Evolutionary conservation across 2,888 invertebrate species (phyloP).

Genomic region (Eudasyphora cyanicolor): DNA sequence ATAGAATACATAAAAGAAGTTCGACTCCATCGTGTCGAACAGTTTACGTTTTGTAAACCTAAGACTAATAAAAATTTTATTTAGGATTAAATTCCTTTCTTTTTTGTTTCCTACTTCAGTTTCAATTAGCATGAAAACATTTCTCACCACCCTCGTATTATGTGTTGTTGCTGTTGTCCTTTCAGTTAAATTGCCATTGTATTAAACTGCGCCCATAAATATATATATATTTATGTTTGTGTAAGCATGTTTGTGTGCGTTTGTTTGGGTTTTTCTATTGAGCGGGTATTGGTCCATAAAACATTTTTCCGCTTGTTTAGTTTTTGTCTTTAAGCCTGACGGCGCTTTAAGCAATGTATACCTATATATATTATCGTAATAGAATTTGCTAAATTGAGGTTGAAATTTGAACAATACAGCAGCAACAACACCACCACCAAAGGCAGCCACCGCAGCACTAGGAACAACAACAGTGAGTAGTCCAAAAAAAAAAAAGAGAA

Average conservation of each 20-base stretch:
- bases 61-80: too few relatives aligned
- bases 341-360: conserved; percentile 61
- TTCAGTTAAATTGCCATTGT: conserved; percentile 47
- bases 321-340: conserved; percentile 43
- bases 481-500: conserved; percentile 18
- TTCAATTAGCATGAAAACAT: conserved; percentile 31
- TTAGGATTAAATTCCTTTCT: not conserved
- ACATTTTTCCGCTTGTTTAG: conserved; percentile 56
- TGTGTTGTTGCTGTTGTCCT: conserved; percentile 40
- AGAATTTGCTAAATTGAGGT: conserved; percentile 79
- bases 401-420: conserved; percentile 70
- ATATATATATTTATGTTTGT: too few relatives aligned
- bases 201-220: too few relatives aligned
- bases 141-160: conserved; percentile 34
- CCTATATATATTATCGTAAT: conserved; percentile 76
- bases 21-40: too few relatives aligned
- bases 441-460: conserved; percentile 6
- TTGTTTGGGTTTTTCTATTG: conserved; percentile 54
- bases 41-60: too few relatives aligned
- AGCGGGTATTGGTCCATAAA: conserved; percentile 72
- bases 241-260: not conserved
- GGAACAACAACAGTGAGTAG: not conserved
- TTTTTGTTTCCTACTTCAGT: too few relatives aligned
- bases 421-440: conserved; percentile 16
- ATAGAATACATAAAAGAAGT: too few relatives aligned